Percentiles rank a stretch among this genome's conserved stretches.
These are phyloP conservation scores for Drosophila equinoxialis DNA, from an alignment of 1,140 invertebrate species.

Conservation along the genomic window DNA sequence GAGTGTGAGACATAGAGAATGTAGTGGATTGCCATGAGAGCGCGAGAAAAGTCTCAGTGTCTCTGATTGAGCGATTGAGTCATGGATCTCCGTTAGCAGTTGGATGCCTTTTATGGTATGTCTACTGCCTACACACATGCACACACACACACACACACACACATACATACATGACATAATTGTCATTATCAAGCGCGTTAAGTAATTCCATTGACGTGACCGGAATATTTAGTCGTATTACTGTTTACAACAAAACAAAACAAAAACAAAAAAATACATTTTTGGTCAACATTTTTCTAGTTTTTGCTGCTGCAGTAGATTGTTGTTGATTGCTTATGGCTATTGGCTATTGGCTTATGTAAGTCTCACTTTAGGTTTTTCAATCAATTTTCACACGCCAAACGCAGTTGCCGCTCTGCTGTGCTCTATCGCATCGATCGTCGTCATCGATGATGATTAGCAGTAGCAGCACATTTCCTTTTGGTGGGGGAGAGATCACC, in stretches of 20 bases:
- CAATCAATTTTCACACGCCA: constrained; percentile 66
- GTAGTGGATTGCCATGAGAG: not conserved
- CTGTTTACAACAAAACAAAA: not conserved
- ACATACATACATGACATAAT: constrained; percentile 48
- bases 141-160: constrained; percentile 1
- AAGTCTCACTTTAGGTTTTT: constrained; percentile 55
- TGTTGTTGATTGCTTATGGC: not conserved
- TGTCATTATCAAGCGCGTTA: constrained; percentile 60
- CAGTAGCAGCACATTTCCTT: constrained; percentile 16
- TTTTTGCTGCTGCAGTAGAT: constrained; percentile 41
- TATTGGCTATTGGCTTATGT: constrained; percentile 54
- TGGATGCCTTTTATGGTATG: constrained; percentile 7
- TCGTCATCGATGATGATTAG: not conserved
- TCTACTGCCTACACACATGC: not conserved
- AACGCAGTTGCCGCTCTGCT: not conserved
- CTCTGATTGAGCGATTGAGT: constrained; percentile 8
- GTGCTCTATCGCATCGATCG: not conserved
- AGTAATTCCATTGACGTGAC: constrained; percentile 53
- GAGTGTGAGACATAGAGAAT: not conserved
- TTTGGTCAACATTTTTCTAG: constrained; percentile 36
- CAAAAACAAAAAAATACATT: constrained; percentile 32
- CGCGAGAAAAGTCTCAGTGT: not conserved
- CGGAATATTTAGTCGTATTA: constrained; percentile 35
- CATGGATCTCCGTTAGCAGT: constrained; percentile 1
- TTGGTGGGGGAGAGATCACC: constrained; percentile 30